These are phyloP conservation scores for Drosophila antonietae DNA, from an alignment of 2,888 invertebrate genomes.

Conservation along the genomic window DNA sequence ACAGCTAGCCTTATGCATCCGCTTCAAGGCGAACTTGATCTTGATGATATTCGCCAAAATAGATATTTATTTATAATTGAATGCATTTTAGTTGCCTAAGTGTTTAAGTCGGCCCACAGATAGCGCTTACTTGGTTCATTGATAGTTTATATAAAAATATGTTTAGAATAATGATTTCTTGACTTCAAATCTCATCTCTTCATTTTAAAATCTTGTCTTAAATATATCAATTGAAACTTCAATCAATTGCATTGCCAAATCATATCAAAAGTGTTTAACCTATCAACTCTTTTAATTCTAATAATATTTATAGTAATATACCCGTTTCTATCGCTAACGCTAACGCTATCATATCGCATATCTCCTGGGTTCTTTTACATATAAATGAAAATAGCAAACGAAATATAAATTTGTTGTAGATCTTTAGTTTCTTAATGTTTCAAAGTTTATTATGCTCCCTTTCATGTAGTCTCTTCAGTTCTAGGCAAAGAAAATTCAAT, in stretches of 20 bases:
- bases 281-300: too few relatives aligned
- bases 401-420: too few relatives aligned
- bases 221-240: background rate
- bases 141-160: background rate
- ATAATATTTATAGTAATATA: too few relatives aligned
- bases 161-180: background rate
- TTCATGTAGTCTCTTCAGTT: background rate
- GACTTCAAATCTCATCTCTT: background rate
- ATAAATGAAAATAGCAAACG: too few relatives aligned
- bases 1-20: background rate
- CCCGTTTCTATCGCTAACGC: too few relatives aligned
- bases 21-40: conserved; percentile 5
- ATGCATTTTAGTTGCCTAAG: background rate
- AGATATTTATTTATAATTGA: conserved; percentile 1
- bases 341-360: too few relatives aligned
- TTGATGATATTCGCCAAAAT: background rate
- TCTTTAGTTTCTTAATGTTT: background rate
- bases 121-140: background rate
- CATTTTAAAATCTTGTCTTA: too few relatives aligned
- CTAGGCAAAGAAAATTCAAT: too few relatives aligned
- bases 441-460: background rate
- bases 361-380: too few relatives aligned
- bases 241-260: background rate
- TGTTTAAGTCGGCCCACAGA: background rate
- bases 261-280: too few relatives aligned